Evolutionary conservation across 30 jellyfish, hydroid and myxozoan species (phyloP).

Genomic region (Aurelia aurita): DNA sequence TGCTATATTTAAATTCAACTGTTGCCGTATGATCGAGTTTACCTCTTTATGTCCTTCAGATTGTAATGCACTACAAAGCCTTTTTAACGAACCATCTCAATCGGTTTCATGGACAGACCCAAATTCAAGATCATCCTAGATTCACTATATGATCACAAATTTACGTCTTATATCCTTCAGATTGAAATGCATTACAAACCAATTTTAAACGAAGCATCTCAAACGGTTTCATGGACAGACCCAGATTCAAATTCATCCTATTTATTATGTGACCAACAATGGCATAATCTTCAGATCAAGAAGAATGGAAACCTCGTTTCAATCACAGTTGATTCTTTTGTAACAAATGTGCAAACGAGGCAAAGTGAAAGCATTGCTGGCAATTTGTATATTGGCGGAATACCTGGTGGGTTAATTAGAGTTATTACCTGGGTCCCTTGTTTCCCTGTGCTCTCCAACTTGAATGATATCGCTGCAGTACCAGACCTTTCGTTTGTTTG

Average conservation of each 20-base stretch:
- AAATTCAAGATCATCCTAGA: conserved; percentile 51
- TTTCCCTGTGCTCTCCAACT: not conserved
- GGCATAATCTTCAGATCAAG: conserved; percentile 79
- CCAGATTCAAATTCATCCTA: conserved; percentile 64
- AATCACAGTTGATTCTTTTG: conserved; percentile 71
- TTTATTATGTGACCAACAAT: conserved; percentile 85
- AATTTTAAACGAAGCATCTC: conserved; percentile 38
- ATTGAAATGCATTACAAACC: conserved; percentile 86
- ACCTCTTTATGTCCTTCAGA: conserved; percentile 31
- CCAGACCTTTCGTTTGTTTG: not conserved
- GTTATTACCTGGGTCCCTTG: not conserved
- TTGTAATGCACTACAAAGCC: conserved; percentile 84
- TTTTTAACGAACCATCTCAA: conserved; percentile 50
- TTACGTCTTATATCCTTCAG: conserved; percentile 65
- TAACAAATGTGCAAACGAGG: conserved; percentile 22
- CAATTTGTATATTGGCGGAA: conserved; percentile 84
- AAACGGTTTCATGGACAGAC: conserved; percentile 79
- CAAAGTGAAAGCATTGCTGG: conserved; percentile 72
- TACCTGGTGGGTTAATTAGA: conserved; percentile 59
- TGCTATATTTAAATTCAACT: no score
- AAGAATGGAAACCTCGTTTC: conserved; percentile 61
- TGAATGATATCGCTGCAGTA: not conserved
- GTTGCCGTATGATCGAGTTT: no score
- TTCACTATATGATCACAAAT: conserved; percentile 83
- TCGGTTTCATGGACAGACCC: conserved; percentile 82